These are phyloP conservation scores for Agonopterix alstromeriana DNA, from an alignment of 2,888 invertebrate genomes.

Conservation along the genomic window DNA sequence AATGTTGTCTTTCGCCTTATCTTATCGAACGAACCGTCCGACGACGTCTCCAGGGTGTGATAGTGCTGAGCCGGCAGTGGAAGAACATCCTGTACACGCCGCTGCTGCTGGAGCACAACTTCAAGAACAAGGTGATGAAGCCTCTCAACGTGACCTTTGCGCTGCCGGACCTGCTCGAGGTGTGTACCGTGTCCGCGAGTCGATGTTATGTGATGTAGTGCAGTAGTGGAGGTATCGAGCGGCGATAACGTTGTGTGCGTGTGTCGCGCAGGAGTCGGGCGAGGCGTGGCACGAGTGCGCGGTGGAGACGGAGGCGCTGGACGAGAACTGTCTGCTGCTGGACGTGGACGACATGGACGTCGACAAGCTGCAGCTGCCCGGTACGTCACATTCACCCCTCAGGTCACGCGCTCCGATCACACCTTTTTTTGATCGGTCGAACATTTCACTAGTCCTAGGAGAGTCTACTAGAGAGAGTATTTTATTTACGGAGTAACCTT, in stretches of 20 bases:
- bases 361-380: slow-evolving; percentile 9
- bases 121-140: slow-evolving; percentile 88
- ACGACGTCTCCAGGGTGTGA: slow-evolving; percentile 83
- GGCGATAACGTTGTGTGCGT: background rate
- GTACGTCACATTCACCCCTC: slow-evolving; percentile 8
- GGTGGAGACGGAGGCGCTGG: slow-evolving; percentile 22
- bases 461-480: background rate
- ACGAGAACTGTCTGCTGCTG: slow-evolving; percentile 65
- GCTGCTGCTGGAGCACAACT: slow-evolving; percentile 90
- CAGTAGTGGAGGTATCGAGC: background rate
- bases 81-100: slow-evolving; percentile 97
- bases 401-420: slow-evolving; percentile 38
- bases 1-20: background rate
- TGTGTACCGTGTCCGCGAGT: slow-evolving; percentile 28
- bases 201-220: no score
- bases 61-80: slow-evolving; percentile 97
- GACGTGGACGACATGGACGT: slow-evolving; percentile 41
- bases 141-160: slow-evolving; percentile 94
- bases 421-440: slow-evolving; percentile 37
- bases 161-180: slow-evolving; percentile 89
- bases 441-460: background rate
- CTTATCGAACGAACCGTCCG: no score
- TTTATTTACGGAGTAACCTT: no score
- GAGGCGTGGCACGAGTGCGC: slow-evolving; percentile 65
- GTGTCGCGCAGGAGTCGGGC: slow-evolving; percentile 47